phyloP scores from a whole-genome alignment of 1,140 invertebrate genomes.

The Brachionus koreanus region DNA sequence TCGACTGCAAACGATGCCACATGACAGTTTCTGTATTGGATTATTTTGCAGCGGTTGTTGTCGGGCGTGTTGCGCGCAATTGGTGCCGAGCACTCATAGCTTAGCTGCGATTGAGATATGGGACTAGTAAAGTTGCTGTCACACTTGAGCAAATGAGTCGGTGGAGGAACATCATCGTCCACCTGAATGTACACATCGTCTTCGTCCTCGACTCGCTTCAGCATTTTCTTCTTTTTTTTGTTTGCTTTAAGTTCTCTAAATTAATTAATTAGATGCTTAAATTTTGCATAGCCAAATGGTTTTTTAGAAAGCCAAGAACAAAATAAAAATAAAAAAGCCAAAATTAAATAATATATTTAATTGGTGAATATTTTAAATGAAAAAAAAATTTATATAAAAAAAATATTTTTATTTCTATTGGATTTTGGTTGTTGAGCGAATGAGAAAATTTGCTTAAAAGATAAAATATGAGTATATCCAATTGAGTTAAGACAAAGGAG shows the following conservation, averaged over 20 bases:
- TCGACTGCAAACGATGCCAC: conserved; percentile 95
- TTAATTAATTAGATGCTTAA: too few relatives aligned
- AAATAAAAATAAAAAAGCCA: too few relatives aligned
- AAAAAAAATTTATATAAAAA: too few relatives aligned
- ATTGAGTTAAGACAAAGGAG: not conserved
- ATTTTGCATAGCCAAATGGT: too few relatives aligned
- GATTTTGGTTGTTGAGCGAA: not conserved
- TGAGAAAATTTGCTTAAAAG: not conserved
- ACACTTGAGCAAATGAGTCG: not conserved
- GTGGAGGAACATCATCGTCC: not conserved
- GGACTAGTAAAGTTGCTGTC: conserved; percentile 8
- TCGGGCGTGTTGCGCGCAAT: conserved; percentile 42
- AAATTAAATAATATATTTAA: too few relatives aligned
- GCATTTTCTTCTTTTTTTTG: not conserved
- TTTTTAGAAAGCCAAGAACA: too few relatives aligned
- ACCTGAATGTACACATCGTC: conserved; percentile 1
- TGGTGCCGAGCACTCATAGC: conserved; percentile 39
- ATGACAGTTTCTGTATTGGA: conserved; percentile 60
- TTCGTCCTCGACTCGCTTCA: not conserved
- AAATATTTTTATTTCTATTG: not conserved
- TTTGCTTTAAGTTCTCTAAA: not conserved
- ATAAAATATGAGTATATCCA: not conserved
- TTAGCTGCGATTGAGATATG: not conserved
- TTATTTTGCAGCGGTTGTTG: conserved; percentile 36
- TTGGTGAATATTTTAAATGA: too few relatives aligned